Base-by-base conservation (phyloP, 2,113 vertebrate genomes). In the Origma solitaria region DNA sequence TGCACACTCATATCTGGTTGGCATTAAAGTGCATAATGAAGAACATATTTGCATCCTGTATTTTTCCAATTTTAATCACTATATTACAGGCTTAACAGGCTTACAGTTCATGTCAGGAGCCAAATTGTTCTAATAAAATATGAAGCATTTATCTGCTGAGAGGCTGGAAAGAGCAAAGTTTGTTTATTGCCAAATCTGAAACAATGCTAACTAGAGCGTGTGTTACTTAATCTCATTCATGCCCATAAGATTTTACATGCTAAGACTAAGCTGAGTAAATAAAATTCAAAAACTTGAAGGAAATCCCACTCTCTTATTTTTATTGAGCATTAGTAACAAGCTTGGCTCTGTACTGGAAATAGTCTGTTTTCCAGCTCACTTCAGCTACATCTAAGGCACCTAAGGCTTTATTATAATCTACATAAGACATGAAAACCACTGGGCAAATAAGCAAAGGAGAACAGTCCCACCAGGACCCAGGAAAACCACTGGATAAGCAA, bases 41-140 rank as follows among this genome's bases (percentile, higher is more conserved):
- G 98, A 98, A 98, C 98, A 99, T 97, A 97, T 96, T 94, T 97
- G 94, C 97, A 98, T 98, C 98, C 98, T 98, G 98, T 97, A 96
- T 97, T 98, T 97, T 96, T 96, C 96, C 96, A 97, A 86, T 95
- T 91, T 95, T 94, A 94, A 96, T 82, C 89, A 86, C 87, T 94
- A 79, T 83, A 91, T 94, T 93, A 94, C 76, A 95, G 88, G 88
- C 91, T 95, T 97, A 97, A 97, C 92, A 84, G 93, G 84, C 88
- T 90, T 95, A 77, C 76, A 92, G 66, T 89, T 97, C 92, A 96
- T 83, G 77, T 96, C 86, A 89, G 93, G 86, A 95, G 66, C 94
- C 83, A 96, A 97, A 94, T 50, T 95, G 82, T 78, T 97, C 88
- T 79, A 96, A 97, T 96, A 96, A 97, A 97, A 95, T 86, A 90